Base-by-base conservation (phyloP, 2,113 vertebrate species). In the Catharus minimus region DNA sequence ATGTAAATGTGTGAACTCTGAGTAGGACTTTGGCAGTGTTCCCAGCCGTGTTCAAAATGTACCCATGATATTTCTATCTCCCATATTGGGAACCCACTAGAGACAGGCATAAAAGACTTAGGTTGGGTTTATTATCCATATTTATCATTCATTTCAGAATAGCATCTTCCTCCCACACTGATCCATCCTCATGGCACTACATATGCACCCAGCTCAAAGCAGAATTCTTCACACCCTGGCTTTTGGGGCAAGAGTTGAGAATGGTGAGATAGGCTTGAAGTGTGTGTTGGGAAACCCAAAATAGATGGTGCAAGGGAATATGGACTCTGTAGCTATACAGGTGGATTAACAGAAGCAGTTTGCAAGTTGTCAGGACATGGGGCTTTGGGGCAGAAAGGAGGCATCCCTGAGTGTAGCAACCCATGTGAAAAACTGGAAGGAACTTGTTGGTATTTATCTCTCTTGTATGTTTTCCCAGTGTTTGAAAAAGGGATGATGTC, bases 1-100 rank as follows among this genome's bases (percentile, higher is more conserved):
- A 96, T 94, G 91, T 94, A 95, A 94, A 95, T 87, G 95, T 95
- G 89, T 92, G 89, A 95, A 95, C 87, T 92, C 86, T 95, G 91
- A 94, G 95, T 95, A 95, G 95, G 95, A 95, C 77, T 91, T 93
- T 94, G 92, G 94, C 86, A 66, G 78, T 60, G 50, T 87, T 95
- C 93, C 93, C 92, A 95, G 95, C 74, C 15, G 1, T 85, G 84
- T 96, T 95, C 95, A 92, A 93, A 96, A 95, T 95, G 93, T 94
- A 92, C 92, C 93, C 90, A 94, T 95, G 95, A 73, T 96, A 95
- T 95, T 95, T 94, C 95, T 93, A 66, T 90, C 90, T 95, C 86
- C 64, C 86, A 80, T 95, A 93, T 33, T 92, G 84, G 95, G 75
- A 95, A 92, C 64, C 60, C 91, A 86, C 88, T 89, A 93, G 84